These are phyloP conservation scores for Sciaenops ocellatus DNA, from an alignment of 2,797 vertebrate species.

Conservation along the genomic window DNA sequence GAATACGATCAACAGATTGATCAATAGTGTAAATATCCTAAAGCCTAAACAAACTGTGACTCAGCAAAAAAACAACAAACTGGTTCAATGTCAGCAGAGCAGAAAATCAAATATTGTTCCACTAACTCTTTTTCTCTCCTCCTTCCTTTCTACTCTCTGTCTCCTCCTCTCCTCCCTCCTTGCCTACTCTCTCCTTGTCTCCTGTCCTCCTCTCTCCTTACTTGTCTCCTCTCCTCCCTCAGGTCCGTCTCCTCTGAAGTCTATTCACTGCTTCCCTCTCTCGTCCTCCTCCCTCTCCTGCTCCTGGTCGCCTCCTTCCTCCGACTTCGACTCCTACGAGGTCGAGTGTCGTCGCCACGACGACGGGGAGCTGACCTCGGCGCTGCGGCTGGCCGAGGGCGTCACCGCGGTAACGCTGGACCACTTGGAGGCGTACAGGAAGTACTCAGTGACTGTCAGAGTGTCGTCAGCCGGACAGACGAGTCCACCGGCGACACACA, in stretches of 20 bases:
- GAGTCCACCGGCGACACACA: slow-evolving; percentile 87
- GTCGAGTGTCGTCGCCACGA: slow-evolving; percentile 89
- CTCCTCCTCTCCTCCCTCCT: too few species aligned
- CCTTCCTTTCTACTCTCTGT: not conserved
- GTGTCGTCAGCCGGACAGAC: slow-evolving; percentile 89
- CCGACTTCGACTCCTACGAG: slow-evolving; percentile 92
- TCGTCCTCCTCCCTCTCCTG: slow-evolving; percentile 94
- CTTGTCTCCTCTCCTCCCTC: slow-evolving; percentile 39
- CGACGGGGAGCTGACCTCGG: slow-evolving; percentile 78
- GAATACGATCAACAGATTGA: too few species aligned
- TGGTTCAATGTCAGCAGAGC: not conserved
- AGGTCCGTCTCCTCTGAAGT: slow-evolving; percentile 89
- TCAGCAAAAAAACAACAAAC: not conserved
- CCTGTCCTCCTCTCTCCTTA: not conserved
- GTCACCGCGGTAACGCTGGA: slow-evolving; percentile 88
- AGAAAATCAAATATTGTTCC: not conserved
- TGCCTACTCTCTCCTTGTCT: not conserved
- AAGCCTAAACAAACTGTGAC: not conserved
- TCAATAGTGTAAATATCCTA: too few species aligned
- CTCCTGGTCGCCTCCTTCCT: slow-evolving; percentile 91
- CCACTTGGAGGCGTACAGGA: slow-evolving; percentile 90
- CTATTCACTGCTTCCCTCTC: slow-evolving; percentile 92
- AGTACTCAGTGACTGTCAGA: slow-evolving; percentile 90
- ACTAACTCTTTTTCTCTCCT: not conserved
- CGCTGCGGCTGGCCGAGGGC: slow-evolving; percentile 35